These are phyloP conservation scores for Orchestes rusci DNA, from an alignment of 2,888 invertebrate species.

Conservation along the genomic window DNA sequence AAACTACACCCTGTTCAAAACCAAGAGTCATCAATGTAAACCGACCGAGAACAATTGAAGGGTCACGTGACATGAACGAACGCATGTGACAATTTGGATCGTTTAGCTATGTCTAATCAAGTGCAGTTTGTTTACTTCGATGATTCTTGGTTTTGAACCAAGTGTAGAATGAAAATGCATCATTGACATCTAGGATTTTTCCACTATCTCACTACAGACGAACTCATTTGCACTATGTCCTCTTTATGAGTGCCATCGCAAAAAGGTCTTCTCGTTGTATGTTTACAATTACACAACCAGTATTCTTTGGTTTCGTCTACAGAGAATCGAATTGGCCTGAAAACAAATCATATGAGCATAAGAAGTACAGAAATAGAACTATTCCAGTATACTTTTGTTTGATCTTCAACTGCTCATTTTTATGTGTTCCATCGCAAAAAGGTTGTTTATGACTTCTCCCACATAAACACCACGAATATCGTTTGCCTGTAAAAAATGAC, in stretches of 20 bases:
- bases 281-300: constrained; percentile 98
- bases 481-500: constrained; percentile 57
- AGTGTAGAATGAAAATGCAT: no score
- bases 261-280: constrained; percentile 86
- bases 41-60: no score
- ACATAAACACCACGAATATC: constrained; percentile 89
- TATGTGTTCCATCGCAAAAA: constrained; percentile 91
- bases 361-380: constrained; percentile 1
- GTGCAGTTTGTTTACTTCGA: no score
- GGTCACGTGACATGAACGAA: no score
- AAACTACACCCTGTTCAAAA: no score
- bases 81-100: no score
- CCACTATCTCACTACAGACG: constrained; percentile 36
- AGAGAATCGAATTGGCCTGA: constrained; percentile 71
- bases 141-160: no score
- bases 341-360: no score
- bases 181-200: constrained; percentile 2
- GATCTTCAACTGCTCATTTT: constrained; percentile 64
- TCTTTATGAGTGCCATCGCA: constrained; percentile 93
- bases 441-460: constrained; percentile 90
- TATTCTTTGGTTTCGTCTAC: constrained; percentile 86
- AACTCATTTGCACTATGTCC: constrained; percentile 56
- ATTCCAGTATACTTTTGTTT: constrained; percentile 56
- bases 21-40: no score
- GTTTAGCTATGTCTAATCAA: no score